Percentiles rank a stretch among this genome's conserved stretches.
phyloP scores from a whole-genome alignment of 2,113 vertebrate genomes.

The Chelonoidis abingdonii region DNA sequence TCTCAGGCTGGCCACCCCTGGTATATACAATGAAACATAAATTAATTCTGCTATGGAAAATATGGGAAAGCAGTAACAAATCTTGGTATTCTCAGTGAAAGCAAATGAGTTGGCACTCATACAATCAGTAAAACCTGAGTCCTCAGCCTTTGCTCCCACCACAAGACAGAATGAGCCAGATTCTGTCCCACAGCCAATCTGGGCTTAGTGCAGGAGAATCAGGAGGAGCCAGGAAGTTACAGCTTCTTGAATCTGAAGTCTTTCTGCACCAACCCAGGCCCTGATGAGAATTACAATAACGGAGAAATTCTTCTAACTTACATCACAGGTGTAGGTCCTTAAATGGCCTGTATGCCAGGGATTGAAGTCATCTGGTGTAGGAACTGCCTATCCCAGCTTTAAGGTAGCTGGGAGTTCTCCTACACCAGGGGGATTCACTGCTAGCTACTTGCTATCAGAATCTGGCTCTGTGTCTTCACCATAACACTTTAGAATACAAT shows the following conservation, averaged over 20 bases:
- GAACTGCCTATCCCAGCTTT: background rate
- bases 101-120: background rate
- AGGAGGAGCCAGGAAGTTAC: background rate
- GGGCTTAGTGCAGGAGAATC: background rate
- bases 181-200: background rate
- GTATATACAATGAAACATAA: background rate
- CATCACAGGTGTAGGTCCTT: background rate
- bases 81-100: background rate
- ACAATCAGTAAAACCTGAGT: background rate
- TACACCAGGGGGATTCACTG: background rate
- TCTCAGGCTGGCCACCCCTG: no score
- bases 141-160: background rate
- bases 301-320: background rate
- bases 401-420: background rate
- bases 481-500: background rate
- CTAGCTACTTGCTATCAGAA: background rate
- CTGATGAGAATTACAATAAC: background rate
- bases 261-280: background rate
- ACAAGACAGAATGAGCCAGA: background rate
- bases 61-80: background rate
- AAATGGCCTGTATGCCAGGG: background rate
- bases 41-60: background rate
- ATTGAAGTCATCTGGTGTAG: background rate
- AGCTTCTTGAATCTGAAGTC: background rate
- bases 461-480: background rate